Evolutionary conservation across 2,797 vertebrate genomes (phyloP).

Genomic region (Chloroceryle amazona): DNA sequence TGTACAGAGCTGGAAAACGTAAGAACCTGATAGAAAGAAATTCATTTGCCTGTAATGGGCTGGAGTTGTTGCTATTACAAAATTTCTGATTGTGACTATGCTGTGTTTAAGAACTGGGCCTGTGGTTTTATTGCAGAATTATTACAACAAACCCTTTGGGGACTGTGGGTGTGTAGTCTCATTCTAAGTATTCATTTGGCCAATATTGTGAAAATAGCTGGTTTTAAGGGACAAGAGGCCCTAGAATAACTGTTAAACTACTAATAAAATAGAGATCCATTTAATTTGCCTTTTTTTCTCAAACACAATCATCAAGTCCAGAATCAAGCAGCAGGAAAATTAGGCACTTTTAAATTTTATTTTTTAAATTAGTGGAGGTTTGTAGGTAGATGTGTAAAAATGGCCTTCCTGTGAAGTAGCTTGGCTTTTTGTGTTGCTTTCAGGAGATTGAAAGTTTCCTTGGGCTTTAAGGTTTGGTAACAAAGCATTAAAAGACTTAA

Average conservation of each 20-base stretch:
- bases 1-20: not conserved
- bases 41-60: conserved; percentile 49
- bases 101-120: conserved; percentile 65
- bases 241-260: not conserved
- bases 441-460: not conserved
- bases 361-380: not conserved
- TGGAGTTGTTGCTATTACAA: conserved; percentile 56
- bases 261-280: not conserved
- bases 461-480: not conserved
- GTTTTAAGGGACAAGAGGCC: not conserved
- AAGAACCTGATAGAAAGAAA: conserved; percentile 17
- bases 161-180: not conserved
- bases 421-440: not conserved
- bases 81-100: conserved; percentile 44
- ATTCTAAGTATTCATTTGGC: conserved; percentile 45
- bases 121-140: conserved; percentile 73
- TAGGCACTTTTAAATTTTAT: not conserved
- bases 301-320: not conserved
- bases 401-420: not conserved
- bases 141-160: conserved; percentile 51
- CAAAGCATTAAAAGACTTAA: not conserved
- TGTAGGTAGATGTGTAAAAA: not conserved
- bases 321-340: not conserved
- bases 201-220: not conserved
- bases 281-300: not conserved